phyloP scores from a whole-genome alignment of 2,888 invertebrate species.

The Ophioninae sp. region DNA sequence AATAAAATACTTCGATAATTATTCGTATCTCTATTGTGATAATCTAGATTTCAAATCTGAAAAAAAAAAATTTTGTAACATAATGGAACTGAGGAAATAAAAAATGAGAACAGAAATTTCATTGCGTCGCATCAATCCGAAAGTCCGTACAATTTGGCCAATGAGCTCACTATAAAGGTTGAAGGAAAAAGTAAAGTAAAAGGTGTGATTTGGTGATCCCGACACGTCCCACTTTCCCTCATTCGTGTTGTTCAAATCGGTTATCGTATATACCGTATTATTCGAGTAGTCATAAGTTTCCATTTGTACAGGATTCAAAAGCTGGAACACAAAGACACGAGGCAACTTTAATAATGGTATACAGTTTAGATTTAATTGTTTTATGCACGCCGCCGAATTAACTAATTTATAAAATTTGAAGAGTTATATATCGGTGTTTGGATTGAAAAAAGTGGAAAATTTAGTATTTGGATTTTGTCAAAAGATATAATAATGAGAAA shows the following conservation, averaged over 20 bases:
- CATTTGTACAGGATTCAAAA: slow-evolving; percentile 71
- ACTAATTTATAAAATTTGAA: too few species aligned
- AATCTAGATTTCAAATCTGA: too few species aligned
- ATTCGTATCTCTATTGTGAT: too few species aligned
- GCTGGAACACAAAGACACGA: slow-evolving; percentile 54
- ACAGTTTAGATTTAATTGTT: neutral
- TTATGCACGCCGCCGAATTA: neutral
- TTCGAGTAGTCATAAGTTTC: slow-evolving; percentile 64
- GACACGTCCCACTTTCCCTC: slow-evolving; percentile 52
- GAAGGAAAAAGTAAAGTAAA: slow-evolving; percentile 70
- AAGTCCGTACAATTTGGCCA: neutral
- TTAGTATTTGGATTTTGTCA: too few species aligned
- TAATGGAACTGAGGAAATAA: too few species aligned
- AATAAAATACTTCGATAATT: too few species aligned
- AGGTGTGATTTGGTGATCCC: slow-evolving; percentile 66
- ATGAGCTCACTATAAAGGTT: slow-evolving; percentile 66
- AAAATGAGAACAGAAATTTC: too few species aligned
- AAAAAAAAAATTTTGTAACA: too few species aligned
- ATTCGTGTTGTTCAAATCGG: slow-evolving; percentile 66
- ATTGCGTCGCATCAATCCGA: too few species aligned
- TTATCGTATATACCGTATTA: slow-evolving; percentile 66
- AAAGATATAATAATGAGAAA: too few species aligned
- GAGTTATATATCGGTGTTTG: too few species aligned
- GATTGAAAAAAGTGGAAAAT: too few species aligned
- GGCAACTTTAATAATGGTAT: neutral